phyloP scores from a whole-genome alignment of 35 echinoderm and acorn worm species.

The Apostichopus californicus region DNA sequence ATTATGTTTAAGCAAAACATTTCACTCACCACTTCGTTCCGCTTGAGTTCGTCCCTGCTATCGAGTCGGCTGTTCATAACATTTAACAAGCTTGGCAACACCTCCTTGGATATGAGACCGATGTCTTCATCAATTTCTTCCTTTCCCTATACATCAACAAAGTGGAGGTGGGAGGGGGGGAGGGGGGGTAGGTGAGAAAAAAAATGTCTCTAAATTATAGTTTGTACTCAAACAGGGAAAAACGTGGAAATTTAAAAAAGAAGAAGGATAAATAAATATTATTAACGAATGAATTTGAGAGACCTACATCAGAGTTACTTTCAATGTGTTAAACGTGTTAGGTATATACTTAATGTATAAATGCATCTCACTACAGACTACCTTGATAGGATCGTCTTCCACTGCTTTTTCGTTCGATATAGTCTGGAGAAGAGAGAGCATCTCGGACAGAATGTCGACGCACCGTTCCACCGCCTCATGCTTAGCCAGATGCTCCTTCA shows the following conservation, averaged over 20 bases:
- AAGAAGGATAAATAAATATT: background rate
- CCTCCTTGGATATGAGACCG: background rate
- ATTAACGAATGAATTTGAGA: background rate
- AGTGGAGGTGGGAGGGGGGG: too few species aligned
- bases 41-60: background rate
- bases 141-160: background rate
- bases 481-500: conserved; percentile 21
- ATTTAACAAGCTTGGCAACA: background rate
- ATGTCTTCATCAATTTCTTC: conserved; percentile 43
- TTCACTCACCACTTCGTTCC: conserved; percentile 7
- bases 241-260: background rate
- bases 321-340: too few species aligned
- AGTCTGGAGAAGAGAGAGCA: conserved; percentile 26
- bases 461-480: conserved; percentile 27
- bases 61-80: background rate
- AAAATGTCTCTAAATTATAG: too few species aligned
- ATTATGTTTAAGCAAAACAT: background rate
- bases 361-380: background rate
- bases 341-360: too few species aligned
- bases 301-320: too few species aligned
- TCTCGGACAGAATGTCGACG: conserved; percentile 46
- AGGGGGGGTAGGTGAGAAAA: too few species aligned
- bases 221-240: too few species aligned
- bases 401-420: conserved; percentile 21
- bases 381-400: background rate